Base-by-base conservation (phyloP, 2,888 invertebrate genomes). In the Amblyjoppa fuscipennis region DNA sequence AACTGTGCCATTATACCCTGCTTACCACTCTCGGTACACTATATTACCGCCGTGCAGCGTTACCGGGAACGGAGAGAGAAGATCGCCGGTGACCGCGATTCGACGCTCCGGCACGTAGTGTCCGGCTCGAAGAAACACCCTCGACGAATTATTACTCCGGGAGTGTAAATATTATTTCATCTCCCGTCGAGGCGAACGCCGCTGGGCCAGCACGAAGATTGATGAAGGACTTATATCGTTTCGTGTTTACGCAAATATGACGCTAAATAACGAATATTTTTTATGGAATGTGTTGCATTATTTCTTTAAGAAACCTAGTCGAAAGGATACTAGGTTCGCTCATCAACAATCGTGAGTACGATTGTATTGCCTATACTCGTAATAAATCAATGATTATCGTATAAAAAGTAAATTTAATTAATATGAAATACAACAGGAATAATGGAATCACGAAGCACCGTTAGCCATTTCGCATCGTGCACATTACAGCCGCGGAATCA, bases 21-120 rank as follows among this genome's bases (percentile, higher is more conserved):
- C 64, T 75, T 76, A 74, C 73, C 45, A 45, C 45, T 45, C 45
- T 75, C 75, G 28, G 75, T 51, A 68, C 70, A 41, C 81, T 71
- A 71, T 59, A 81, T 79, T 79, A 76, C 75, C 68, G 51, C 51
- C 20, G 53, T 25, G 74, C 45, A n/a, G 9, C 16, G 34, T 70
- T 61, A 28, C 28, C 59, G 9, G 53, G 41, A 70, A 28, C 34
- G 20, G 4, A 9, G 68, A 59, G 41, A 45, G 34, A 53, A 71
- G 28, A 71, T 56, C 38, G 41, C 7, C 51, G 34, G 51, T 76
- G 38, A 66, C 77, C 34, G 66, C 20, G 61, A 68, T 45, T 82
- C 82, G 53, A 66, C 73, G 77, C 45, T 82, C 59, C 45, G 68
- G 41, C 82, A 66, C 77, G 77, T 77, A 77, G 73, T 82, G 71